Evolutionary conservation across 2,113 vertebrate genomes (phyloP), one percentile per base, ranked within the genome.

Genomic region (Athene cunicularia): DNA sequence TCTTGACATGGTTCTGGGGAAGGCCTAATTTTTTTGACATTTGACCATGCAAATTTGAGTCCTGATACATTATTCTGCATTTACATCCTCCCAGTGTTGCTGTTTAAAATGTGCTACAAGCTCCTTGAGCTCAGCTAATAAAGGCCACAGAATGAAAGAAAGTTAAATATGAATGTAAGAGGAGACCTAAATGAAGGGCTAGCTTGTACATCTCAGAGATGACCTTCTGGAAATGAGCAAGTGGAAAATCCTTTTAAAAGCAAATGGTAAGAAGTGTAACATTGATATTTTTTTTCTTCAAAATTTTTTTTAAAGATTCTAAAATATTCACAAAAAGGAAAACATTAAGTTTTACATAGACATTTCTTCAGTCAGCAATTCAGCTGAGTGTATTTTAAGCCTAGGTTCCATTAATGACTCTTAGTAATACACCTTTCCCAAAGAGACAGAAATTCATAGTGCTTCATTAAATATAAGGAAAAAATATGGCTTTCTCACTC

Each of bases 11-110:
- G 98, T 99, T 99, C 99, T 98, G 97, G 98, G 98, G 98, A 99
- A 99, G 98, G 98, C 98, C 99, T 99, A 99, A 99, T 99, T 99
- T 99, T 99, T 99, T 99, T 99, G 99, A 99, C 99, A 99, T 99
- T 99, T 99, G 99, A 99, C 99, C 99, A 99, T 99, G 99, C 99
- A 99, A 99, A 99, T 99, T 99, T 99, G 99, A 98, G 98, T 99
- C 98, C 98, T 98, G 98, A 99, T 99, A 99, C 99, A 99, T 99
- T 99, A 99, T 99, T 99, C 99, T 99, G 99, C 99, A 99, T 99
- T 99, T 99, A 99, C 99, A 99, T 99, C 98, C 98, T 98, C 98
- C 98, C 98, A 98, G 98, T 97, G 98, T 98, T 98, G 97, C 98
- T 98, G 98, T 99, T 99, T 98, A 98, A 98, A 99, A 98, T 98